Evolutionary conservation across 2,113 vertebrate species (phyloP).

Genomic region (Misgurnus mizolepis): DNA sequence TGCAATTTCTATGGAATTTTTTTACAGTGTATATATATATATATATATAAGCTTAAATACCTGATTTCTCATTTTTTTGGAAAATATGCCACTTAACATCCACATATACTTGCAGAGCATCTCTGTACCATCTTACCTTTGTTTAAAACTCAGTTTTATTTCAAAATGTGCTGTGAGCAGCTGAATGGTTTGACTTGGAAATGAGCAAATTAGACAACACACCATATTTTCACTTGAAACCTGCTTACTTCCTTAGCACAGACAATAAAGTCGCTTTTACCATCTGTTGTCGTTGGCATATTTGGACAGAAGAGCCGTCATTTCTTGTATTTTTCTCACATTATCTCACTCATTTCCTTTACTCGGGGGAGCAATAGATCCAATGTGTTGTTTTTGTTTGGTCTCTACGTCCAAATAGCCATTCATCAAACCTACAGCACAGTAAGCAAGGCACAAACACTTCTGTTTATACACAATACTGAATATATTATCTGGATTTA

Average conservation of each 20-base stretch:
- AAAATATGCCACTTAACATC: too few relatives aligned
- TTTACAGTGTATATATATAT: too few relatives aligned
- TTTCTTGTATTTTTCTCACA: conserved; percentile 6
- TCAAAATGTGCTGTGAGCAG: not conserved
- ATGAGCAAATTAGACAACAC: conserved; percentile 19
- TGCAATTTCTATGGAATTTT: too few relatives aligned
- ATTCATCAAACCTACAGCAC: conserved; percentile 30
- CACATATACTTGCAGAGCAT: not conserved
- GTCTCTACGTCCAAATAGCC: not conserved
- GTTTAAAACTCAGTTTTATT: conserved; percentile 2
- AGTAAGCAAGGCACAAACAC: conserved; percentile 5
- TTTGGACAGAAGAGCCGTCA: not conserved
- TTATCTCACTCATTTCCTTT: not conserved
- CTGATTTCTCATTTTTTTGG: too few relatives aligned
- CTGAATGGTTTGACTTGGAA: conserved; percentile 17
- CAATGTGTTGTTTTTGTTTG: conserved; percentile 20
- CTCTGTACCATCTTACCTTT: not conserved
- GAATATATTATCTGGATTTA: conserved; percentile 44
- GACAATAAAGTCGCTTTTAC: not conserved
- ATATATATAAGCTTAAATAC: too few relatives aligned
- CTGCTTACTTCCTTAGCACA: conserved; percentile 7
- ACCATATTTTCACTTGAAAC: conserved; percentile 3
- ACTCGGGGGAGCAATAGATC: not conserved
- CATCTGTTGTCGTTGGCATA: conserved; percentile 4
- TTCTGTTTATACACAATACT: conserved; percentile 7